phyloP scores from a whole-genome alignment of 2,888 invertebrate genomes.

The Laspeyria flexula region DNA sequence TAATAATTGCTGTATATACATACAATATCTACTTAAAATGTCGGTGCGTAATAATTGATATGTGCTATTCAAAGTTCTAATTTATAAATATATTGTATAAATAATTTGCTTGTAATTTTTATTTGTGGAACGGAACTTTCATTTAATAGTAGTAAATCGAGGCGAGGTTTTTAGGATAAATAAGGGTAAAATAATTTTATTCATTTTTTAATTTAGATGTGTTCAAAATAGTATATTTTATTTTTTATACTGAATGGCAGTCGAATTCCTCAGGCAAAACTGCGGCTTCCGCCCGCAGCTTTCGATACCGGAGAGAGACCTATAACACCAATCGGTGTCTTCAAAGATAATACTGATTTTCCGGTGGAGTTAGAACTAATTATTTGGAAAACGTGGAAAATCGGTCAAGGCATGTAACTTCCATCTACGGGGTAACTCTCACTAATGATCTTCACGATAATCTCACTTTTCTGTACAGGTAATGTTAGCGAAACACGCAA shows the following conservation, averaged over 20 bases:
- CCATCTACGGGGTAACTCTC: slow-evolving; percentile 42
- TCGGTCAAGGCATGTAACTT: slow-evolving; percentile 48
- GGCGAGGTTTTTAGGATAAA: no score
- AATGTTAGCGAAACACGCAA: no score
- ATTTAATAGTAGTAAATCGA: no score
- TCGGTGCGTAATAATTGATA: slow-evolving; percentile 5
- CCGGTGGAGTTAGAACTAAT: slow-evolving; percentile 53
- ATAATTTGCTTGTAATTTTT: no score
- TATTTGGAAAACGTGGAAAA: slow-evolving; percentile 66
- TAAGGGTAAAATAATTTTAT: no score
- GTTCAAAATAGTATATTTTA: no score
- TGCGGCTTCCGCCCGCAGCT: no score
- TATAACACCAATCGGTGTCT: slow-evolving; percentile 13
- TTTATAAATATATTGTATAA: no score
- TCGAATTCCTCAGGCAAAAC: no score
- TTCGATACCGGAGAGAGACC: background rate
- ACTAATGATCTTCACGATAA: slow-evolving; percentile 21
- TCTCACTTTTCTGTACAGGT: slow-evolving; percentile 22
- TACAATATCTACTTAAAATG: background rate
- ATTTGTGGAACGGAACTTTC: no score
- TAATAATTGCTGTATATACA: slow-evolving; percentile 14
- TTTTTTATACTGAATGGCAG: no score
- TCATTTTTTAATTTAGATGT: no score
- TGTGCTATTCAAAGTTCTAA: background rate
- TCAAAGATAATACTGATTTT: slow-evolving; percentile 41